phyloP scores from a whole-genome alignment of 2,113 vertebrate species.

The Tenrec ecaudatus region DNA sequence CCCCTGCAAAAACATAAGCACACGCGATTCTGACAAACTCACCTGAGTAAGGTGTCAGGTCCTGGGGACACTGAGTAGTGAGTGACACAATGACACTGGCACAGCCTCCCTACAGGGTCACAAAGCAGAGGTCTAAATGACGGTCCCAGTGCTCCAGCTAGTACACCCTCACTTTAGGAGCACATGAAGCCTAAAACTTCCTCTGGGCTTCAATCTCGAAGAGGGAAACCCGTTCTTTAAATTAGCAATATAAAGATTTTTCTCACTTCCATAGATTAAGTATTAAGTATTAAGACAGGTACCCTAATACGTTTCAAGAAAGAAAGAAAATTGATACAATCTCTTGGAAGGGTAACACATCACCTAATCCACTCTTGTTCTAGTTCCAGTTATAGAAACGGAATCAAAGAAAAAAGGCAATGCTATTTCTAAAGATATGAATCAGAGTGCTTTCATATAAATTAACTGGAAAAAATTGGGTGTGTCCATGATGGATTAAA shows the following conservation, averaged over 20 bases:
- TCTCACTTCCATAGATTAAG: not conserved
- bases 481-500: not conserved
- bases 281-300: not conserved
- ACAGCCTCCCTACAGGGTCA: slow-evolving; percentile 93
- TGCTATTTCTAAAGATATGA: not conserved
- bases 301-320: not conserved
- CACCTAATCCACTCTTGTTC: not conserved
- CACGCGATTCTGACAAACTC: slow-evolving; percentile 50
- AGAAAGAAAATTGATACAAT: not conserved
- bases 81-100: slow-evolving; percentile 97
- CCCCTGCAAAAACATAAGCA: not conserved
- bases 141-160: not conserved
- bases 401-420: slow-evolving; percentile 28
- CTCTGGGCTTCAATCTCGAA: slow-evolving; percentile 39
- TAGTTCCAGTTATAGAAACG: slow-evolving; percentile 50
- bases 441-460: not conserved
- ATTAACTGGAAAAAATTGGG: not conserved
- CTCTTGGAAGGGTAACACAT: not conserved
- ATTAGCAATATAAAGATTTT: not conserved
- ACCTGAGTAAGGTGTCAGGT: slow-evolving; percentile 97
- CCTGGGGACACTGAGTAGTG: slow-evolving; percentile 97
- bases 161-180: slow-evolving; percentile 35
- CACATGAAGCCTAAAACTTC: not conserved
- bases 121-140: slow-evolving; percentile 71
- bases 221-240: slow-evolving; percentile 18